Evolutionary conservation across 2,113 vertebrate species (phyloP).

Genomic region (Cepphus grylle): DNA sequence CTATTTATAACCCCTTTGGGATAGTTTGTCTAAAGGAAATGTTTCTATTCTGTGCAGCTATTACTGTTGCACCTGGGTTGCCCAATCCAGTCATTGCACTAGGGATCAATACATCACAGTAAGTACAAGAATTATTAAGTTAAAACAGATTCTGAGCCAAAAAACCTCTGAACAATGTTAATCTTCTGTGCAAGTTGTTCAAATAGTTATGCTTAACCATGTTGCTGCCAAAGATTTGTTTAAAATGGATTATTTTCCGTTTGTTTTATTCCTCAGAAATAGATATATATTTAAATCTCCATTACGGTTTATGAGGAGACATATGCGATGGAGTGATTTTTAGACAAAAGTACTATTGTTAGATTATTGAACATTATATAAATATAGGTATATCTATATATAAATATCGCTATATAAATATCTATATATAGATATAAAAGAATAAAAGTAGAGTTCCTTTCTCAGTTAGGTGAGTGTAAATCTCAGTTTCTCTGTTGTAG

Average conservation of each 20-base stretch:
- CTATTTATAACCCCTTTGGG: slow-evolving; percentile 95
- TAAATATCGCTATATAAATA: slow-evolving; percentile 60
- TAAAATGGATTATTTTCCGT: slow-evolving; percentile 64
- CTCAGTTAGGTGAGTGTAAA: background rate
- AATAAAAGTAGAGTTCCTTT: slow-evolving; percentile 1
- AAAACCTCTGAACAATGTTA: slow-evolving; percentile 81
- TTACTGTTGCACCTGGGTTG: slow-evolving; percentile 95
- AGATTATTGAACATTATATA: slow-evolving; percentile 57
- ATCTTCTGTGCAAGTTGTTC: slow-evolving; percentile 80
- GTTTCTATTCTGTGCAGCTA: slow-evolving; percentile 96
- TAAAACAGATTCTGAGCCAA: slow-evolving; percentile 78
- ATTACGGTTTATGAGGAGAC: slow-evolving; percentile 34
- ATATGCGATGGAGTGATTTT: slow-evolving; percentile 39
- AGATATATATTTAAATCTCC: slow-evolving; percentile 61
- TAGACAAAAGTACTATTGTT: slow-evolving; percentile 51
- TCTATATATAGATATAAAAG: slow-evolving; percentile 67
- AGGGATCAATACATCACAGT: slow-evolving; percentile 92
- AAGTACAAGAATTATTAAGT: slow-evolving; percentile 84
- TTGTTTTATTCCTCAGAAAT: slow-evolving; percentile 50
- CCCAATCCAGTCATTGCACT: slow-evolving; percentile 83
- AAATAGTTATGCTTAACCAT: slow-evolving; percentile 73
- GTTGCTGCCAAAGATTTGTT: slow-evolving; percentile 78
- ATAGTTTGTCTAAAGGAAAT: slow-evolving; percentile 98
- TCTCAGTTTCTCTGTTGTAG: background rate
- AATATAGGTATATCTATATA: slow-evolving; percentile 65